A percentile compares a stretch with the other conserved stretches of the same genome.
phyloP scores from a whole-genome alignment of 2,797 vertebrate species.

The Masticophis lateralis region DNA sequence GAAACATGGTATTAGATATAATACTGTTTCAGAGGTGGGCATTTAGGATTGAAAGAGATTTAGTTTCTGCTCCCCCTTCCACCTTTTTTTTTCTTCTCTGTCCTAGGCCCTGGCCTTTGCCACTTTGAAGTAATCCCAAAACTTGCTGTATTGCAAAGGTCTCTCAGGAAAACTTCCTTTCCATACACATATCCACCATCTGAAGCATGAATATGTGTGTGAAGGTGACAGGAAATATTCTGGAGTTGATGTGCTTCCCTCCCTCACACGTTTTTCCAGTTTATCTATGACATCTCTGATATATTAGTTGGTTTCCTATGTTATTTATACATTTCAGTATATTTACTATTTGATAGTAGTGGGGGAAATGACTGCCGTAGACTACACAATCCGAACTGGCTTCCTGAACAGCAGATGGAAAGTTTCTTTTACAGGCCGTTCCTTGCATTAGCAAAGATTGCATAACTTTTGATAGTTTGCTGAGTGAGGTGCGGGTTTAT shows the following conservation, averaged over 20 bases:
- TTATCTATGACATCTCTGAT: not conserved
- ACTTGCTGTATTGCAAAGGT: not conserved
- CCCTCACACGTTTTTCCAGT: not conserved
- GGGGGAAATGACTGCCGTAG: not conserved
- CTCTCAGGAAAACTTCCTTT: not conserved
- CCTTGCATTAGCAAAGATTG: constrained; percentile 26
- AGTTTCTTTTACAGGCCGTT: constrained; percentile 19
- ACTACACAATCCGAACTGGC: not conserved
- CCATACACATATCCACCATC: not conserved
- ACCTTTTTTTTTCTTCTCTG: not conserved
- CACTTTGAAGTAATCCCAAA: not conserved
- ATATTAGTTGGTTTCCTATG: not conserved
- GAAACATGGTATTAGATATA: not conserved
- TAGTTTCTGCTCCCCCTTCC: not conserved
- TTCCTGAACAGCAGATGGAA: constrained; percentile 24
- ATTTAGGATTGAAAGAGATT: not conserved
- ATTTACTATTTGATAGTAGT: constrained; percentile 21
- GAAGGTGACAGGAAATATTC: not conserved
- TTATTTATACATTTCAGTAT: not conserved
- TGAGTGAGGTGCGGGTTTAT: constrained; percentile 40
- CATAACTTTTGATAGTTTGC: constrained; percentile 49
- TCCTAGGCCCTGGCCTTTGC: not conserved
- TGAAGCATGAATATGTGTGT: not conserved
- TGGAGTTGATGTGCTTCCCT: not conserved
- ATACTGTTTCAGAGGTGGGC: not conserved